A percentile compares a stretch with the other conserved stretches of the same genome.
Conservation (phyloP, 2,113 vertebrate genomes). For the Leptosomus discolor region DNA sequence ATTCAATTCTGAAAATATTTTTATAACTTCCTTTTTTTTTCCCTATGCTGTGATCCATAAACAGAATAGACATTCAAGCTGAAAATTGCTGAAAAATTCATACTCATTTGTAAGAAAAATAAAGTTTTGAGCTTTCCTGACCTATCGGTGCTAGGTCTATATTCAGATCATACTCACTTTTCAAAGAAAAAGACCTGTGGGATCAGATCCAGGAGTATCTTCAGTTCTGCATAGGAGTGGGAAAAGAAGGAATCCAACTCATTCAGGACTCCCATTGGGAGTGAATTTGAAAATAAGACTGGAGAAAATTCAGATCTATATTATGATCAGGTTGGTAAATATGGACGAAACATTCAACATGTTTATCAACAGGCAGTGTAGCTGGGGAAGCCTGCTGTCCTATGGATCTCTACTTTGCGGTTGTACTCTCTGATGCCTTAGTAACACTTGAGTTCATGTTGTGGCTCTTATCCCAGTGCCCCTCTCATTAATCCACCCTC, state of each 20-base stretch:
- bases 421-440: background rate
- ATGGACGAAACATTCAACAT: background rate
- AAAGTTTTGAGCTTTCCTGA: background rate
- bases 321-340: background rate
- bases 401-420: background rate
- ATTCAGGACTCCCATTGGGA: background rate
- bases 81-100: background rate
- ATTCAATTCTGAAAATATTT: slow-evolving; percentile 8
- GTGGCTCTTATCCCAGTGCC: background rate
- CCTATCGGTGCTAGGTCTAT: background rate
- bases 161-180: background rate
- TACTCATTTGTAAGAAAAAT: background rate
- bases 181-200: background rate
- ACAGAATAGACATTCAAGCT: background rate
- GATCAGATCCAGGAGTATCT: background rate
- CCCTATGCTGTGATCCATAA: slow-evolving; percentile 1
- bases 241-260: background rate
- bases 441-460: background rate
- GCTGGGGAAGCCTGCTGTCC: background rate
- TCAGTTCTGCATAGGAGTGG: background rate
- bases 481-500: background rate
- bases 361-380: background rate
- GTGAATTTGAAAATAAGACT: background rate
- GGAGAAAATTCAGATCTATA: background rate
- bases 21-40: background rate